These are phyloP conservation scores for Bothrops jararaca DNA, from an alignment of 2,113 vertebrate species.

Conservation along the genomic window DNA sequence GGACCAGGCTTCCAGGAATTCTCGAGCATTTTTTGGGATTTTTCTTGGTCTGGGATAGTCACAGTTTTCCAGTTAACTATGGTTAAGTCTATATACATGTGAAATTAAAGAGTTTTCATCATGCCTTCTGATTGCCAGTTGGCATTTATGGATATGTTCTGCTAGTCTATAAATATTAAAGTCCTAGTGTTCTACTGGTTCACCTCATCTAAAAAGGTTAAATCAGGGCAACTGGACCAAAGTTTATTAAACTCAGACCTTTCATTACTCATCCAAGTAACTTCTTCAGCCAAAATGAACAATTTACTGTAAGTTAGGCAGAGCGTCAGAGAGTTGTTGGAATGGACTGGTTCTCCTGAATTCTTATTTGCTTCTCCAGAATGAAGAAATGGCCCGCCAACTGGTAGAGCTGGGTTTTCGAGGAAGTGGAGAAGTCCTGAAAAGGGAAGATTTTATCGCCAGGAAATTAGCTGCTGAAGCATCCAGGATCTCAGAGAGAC, in stretches of 20 bases:
- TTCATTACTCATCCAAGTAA: not conserved
- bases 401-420: constrained; percentile 80
- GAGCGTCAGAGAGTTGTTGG: not conserved
- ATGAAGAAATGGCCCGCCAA: constrained; percentile 74
- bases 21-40: no score
- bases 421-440: constrained; percentile 74
- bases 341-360: not conserved
- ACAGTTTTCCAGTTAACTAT: no score
- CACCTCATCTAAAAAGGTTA: not conserved
- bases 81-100: no score
- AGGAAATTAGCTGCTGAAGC: constrained; percentile 74
- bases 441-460: constrained; percentile 78
- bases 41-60: no score
- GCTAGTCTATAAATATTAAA: not conserved
- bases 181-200: not conserved
- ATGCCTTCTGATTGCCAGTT: no score
- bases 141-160: no score
- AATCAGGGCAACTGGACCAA: not conserved
- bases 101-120: no score
- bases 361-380: constrained; percentile 55
- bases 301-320: no score
- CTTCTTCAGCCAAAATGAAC: not conserved
- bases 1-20: no score
- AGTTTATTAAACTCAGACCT: not conserved
- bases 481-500: constrained; percentile 65